Base-by-base conservation (phyloP, 2,113 vertebrate genomes). In the Xenopus borealis region DNA sequence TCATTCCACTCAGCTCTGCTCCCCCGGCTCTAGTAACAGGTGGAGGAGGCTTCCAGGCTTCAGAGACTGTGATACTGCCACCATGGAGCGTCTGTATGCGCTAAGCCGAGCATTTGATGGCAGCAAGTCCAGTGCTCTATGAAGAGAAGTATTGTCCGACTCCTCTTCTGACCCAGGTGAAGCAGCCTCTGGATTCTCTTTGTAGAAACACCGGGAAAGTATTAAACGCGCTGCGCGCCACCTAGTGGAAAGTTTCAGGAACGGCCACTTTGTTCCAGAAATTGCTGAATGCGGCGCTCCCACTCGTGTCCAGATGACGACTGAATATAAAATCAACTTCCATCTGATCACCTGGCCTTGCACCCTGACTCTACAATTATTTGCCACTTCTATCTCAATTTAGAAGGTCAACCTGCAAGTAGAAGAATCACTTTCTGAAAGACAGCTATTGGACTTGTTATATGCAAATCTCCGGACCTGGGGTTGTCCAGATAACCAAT, bases 141-240 rank as follows among this genome's bases (percentile, higher is more conserved):
- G 17, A 44, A 72, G 62, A 40, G 47, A 52, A 67, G 53, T 9
- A 46, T 27, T 55, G 52, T 30, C 23, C 65, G 33, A n/a, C 73
- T 72, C 33, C 53, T 45, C 45, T 69, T 66, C 45, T 69, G 46
- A 18, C 45, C 66, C 53, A 53, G 66, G 66, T 69, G 73, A 57
- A 62, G 27, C 23, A 76, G 73, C 4, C 73, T 62, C 46, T 8
- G n/a, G 57, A 57, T 63, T 50, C 57, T 69, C 45, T 58, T 7
- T 45, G 61, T 12, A 18, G 14, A 30, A 40, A 40, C 55, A 11
- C 17, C 17, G 16, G 4, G 17, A 44, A 18, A 30, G 2, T 30
- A 61, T 45, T n/a, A 47, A 8, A 64, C 74, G n/a, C 58, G 45
- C 13, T 40, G 70, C 13, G 74, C 67, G 74, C 74, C 74, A 70